Conservation (phyloP, 1,140 invertebrate species). For the Aphidius gifuensis region DNA sequence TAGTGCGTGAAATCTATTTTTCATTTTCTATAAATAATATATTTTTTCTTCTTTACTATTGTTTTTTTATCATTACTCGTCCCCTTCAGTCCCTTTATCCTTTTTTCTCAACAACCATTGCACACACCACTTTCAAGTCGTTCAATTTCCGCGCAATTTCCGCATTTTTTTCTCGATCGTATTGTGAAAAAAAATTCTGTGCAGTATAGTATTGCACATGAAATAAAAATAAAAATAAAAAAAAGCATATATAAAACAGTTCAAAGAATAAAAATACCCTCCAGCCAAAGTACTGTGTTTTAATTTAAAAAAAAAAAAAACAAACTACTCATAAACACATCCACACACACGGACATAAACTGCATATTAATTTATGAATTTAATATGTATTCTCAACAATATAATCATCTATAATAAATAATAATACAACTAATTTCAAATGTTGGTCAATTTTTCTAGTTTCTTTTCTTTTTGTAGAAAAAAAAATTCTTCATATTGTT, state of each 20-base stretch:
- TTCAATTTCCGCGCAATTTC: conserved; percentile 13
- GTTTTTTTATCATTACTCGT: neutral
- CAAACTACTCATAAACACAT: too few species aligned
- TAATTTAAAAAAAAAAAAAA: too few species aligned
- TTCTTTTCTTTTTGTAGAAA: conserved; percentile 9
- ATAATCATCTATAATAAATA: conserved; percentile 5
- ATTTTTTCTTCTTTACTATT: neutral
- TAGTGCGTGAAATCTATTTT: too few species aligned
- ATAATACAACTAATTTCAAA: conserved; percentile 18
- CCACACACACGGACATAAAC: too few species aligned
- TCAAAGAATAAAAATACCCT: neutral
- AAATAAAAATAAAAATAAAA: conserved; percentile 9
- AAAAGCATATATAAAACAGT: neutral
- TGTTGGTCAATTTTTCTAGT: conserved; percentile 32
- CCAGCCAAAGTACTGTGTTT: too few species aligned
- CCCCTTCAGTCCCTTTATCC: neutral
- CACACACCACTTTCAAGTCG: neutral
- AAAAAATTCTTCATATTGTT: conserved; percentile 20
- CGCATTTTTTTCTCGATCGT: conserved; percentile 2
- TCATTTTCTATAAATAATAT: too few species aligned
- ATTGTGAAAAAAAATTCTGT: neutral
- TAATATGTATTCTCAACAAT: too few species aligned
- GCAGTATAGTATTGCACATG: too few species aligned
- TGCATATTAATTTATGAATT: neutral
- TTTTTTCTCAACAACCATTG: neutral